Evolutionary conservation across 2,888 invertebrate genomes (phyloP).

Genomic region (Dichetophora obliterata): DNA sequence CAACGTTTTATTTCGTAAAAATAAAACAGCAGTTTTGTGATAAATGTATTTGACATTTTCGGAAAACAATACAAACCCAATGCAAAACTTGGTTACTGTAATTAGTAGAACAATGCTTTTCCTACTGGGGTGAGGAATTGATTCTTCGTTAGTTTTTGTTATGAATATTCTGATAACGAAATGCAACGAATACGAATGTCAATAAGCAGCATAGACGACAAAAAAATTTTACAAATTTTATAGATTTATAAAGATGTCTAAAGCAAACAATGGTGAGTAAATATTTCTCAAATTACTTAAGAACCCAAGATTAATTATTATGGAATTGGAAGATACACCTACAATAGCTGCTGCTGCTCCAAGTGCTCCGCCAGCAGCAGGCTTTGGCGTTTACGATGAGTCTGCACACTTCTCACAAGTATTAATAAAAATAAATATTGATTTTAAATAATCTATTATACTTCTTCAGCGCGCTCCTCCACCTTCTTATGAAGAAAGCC

Average conservation of each 20-base stretch:
- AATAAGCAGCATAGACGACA: too few relatives aligned
- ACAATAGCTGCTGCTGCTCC: background rate
- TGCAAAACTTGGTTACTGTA: too few relatives aligned
- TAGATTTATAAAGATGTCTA: background rate
- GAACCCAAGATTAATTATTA: background rate
- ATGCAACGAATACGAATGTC: too few relatives aligned
- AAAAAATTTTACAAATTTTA: too few relatives aligned
- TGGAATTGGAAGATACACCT: background rate
- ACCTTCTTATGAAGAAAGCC: conserved; percentile 66
- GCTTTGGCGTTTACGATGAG: background rate
- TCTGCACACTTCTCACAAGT: background rate
- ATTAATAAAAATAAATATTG: background rate
- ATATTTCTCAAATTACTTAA: background rate
- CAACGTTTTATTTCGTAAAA: too few relatives aligned
- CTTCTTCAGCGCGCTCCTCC: conserved; percentile 61
- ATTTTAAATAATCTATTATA: background rate
- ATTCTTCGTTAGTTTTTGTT: too few relatives aligned
- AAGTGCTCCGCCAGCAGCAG: conserved; percentile 4
- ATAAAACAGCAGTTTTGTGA: too few relatives aligned
- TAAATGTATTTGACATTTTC: too few relatives aligned
- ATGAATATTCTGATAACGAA: too few relatives aligned
- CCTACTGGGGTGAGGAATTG: too few relatives aligned
- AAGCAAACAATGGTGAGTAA: conserved; percentile 10
- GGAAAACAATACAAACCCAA: too few relatives aligned
- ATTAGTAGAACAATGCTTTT: too few relatives aligned